These are phyloP conservation scores for Cephalophus harveyi DNA, from an alignment of 2,113 vertebrate genomes.

Conservation along the genomic window DNA sequence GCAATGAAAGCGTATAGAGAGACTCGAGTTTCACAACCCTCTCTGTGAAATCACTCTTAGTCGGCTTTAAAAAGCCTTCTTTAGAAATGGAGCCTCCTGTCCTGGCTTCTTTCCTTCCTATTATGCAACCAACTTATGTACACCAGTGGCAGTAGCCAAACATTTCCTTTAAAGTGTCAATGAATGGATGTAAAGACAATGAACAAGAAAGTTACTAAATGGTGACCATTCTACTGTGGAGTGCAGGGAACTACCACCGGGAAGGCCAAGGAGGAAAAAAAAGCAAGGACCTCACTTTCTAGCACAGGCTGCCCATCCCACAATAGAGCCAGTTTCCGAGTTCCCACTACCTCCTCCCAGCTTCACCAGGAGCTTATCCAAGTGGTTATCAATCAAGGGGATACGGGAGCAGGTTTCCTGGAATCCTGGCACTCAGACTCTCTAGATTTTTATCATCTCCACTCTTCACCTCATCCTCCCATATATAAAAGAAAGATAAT, in stretches of 20 bases:
- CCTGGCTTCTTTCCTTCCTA: constrained; percentile 46
- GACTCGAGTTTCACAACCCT: constrained; percentile 17
- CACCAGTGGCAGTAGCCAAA: constrained; percentile 39
- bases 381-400: neutral
- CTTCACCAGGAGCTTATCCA: fast-evolving
- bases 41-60: constrained; percentile 48
- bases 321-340: neutral
- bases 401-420: neutral
- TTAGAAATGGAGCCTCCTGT: constrained; percentile 55
- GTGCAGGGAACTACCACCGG: neutral
- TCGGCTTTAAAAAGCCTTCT: constrained; percentile 48
- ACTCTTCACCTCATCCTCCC: neutral
- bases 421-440: neutral
- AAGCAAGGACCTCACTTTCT: neutral
- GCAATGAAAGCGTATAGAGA: constrained; percentile 63
- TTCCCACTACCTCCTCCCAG: neutral
- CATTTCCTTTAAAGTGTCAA: constrained; percentile 50
- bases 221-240: neutral
- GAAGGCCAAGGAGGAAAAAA: neutral
- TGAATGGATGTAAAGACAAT: constrained; percentile 36
- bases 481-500: neutral
- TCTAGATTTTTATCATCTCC: neutral
- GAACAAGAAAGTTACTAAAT: constrained; percentile 15
- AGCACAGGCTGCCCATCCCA: neutral
- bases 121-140: constrained; percentile 57